phyloP scores from a whole-genome alignment of 2,888 invertebrate genomes.

The Caenorhabditis sp. region DNA sequence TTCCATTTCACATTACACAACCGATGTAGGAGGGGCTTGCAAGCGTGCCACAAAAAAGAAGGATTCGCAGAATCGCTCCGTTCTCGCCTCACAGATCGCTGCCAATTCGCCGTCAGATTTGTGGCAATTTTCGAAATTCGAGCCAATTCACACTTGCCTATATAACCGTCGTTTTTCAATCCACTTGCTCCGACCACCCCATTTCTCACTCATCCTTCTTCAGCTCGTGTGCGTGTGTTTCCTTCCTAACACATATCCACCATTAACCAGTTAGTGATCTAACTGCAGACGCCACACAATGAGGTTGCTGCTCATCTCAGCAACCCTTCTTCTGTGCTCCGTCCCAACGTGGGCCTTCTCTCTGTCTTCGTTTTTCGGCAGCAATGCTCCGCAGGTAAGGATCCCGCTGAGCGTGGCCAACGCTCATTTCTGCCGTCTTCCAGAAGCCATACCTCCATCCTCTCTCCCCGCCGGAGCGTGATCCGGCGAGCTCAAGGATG shows the following conservation, averaged over 20 bases:
- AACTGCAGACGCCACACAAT: constrained; percentile 52
- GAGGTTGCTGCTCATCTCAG: constrained; percentile 58
- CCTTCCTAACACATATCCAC: constrained; percentile 22
- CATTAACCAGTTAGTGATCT: constrained; percentile 24
- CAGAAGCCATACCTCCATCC: constrained; percentile 69
- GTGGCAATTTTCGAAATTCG: constrained; percentile 6
- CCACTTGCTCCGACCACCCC: too few relatives aligned
- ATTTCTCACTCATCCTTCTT: constrained; percentile 7
- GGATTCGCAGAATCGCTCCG: not conserved
- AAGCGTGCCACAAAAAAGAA: constrained; percentile 22
- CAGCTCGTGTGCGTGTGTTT: constrained; percentile 10
- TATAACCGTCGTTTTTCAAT: constrained; percentile 9
- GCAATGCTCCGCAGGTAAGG: constrained; percentile 36
- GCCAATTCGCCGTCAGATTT: constrained; percentile 5
- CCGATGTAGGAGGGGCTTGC: constrained; percentile 20
- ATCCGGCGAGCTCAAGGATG: constrained; percentile 64
- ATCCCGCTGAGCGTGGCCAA: not conserved
- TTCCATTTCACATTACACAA: constrained; percentile 13
- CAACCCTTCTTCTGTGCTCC: constrained; percentile 53
- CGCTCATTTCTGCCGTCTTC: not conserved
- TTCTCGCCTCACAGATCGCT: not conserved
- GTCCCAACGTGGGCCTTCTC: constrained; percentile 61
- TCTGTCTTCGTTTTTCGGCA: constrained; percentile 50
- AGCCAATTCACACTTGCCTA: constrained; percentile 12
- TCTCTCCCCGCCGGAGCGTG: constrained; percentile 70